Conservation (phyloP, 2,797 vertebrate species). For the Rhodeus uyekii region DNA sequence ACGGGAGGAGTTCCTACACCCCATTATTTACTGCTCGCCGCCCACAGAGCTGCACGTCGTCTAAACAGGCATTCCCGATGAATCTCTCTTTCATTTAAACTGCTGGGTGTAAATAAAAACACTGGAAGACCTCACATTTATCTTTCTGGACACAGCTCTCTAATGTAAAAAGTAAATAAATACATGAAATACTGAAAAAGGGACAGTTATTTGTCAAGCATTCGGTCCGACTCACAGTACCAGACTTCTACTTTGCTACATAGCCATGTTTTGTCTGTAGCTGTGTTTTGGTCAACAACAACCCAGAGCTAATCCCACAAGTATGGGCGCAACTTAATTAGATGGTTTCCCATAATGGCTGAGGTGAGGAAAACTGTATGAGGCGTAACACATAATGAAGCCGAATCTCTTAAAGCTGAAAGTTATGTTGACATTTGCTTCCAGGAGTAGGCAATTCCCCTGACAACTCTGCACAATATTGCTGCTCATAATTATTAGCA, state of each 20-base stretch:
- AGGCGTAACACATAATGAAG: constrained; percentile 29
- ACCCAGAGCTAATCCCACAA: constrained; percentile 20
- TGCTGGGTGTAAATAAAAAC: constrained; percentile 49
- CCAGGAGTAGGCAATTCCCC: constrained; percentile 22
- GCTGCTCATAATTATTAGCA: constrained; percentile 31
- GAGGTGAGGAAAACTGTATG: constrained; percentile 31
- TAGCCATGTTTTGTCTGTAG: constrained; percentile 4
- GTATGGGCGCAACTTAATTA: constrained; percentile 22
- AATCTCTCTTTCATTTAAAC: constrained; percentile 61
- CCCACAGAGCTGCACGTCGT: background rate
- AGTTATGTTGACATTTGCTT: constrained; percentile 15
- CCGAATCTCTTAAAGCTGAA: background rate
- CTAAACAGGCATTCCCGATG: constrained; percentile 52
- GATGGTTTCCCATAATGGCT: background rate
- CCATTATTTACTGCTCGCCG: constrained; percentile 65
- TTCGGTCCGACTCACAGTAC: background rate
- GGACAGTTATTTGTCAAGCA: constrained; percentile 8
- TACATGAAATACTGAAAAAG: constrained; percentile 54
- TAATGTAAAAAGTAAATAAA: constrained; percentile 63
- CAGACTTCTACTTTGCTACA: background rate
- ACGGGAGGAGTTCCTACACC: constrained; percentile 42
- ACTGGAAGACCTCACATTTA: constrained; percentile 54
- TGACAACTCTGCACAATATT: constrained; percentile 16
- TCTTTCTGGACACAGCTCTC: constrained; percentile 37
- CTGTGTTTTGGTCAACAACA: constrained; percentile 9